Percentiles rank a stretch among this genome's conserved stretches.
Evolutionary conservation across 2,888 invertebrate species (phyloP).

Genomic region (Amphipoea lucens): DNA sequence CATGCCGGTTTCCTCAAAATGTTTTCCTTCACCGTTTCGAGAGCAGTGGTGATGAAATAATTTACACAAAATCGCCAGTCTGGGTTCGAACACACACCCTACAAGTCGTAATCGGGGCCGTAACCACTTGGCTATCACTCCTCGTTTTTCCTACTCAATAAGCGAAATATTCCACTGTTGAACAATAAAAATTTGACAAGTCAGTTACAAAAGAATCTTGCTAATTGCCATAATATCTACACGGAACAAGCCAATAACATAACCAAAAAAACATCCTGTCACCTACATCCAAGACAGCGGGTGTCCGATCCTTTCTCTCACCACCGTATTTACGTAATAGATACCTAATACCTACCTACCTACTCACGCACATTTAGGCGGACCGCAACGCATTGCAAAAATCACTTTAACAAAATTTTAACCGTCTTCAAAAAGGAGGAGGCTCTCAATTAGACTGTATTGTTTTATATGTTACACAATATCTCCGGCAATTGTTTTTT

Average conservation of each 20-base stretch:
- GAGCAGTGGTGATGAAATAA: too few species aligned
- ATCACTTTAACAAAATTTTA: background rate
- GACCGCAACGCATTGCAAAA: background rate
- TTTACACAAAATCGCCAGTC: too few species aligned
- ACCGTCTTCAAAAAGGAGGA: background rate
- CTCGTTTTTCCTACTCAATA: background rate
- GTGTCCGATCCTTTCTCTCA: background rate
- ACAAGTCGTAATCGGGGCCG: too few species aligned
- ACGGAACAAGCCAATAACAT: background rate
- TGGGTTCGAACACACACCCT: too few species aligned
- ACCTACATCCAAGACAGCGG: constrained; percentile 27
- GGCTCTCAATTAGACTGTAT: background rate
- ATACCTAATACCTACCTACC: background rate
- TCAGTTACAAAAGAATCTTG: background rate
- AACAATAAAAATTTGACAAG: background rate
- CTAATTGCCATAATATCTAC: background rate
- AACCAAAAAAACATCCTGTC: constrained; percentile 3
- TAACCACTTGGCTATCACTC: too few species aligned
- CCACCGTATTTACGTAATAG: constrained; percentile 26
- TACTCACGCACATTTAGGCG: background rate
- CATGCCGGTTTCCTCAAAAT: too few species aligned
- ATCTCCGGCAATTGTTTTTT: too few species aligned
- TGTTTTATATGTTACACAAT: too few species aligned
- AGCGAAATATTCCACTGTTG: background rate
- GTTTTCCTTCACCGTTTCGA: too few species aligned